phyloP scores from a whole-genome alignment of 2,113 vertebrate genomes.

The Chaetura pelagica region DNA sequence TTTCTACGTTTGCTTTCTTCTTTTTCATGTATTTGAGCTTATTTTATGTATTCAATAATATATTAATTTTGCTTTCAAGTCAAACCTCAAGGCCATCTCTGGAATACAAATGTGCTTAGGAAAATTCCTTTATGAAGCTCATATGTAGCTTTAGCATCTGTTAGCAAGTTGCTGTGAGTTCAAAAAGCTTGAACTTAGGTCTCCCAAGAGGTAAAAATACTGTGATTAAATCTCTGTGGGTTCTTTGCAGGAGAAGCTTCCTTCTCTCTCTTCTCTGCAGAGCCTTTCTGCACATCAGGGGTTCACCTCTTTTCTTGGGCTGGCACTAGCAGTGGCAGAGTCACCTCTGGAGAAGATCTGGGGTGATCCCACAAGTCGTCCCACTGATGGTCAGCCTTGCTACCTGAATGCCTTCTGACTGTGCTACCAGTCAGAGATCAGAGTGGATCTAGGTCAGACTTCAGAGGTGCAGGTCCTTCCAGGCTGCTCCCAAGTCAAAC shows the following conservation, averaged over 20 bases:
- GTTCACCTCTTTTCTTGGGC: not conserved
- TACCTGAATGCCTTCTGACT: not conserved
- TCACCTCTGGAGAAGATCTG: not conserved
- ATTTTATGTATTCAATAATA: not conserved
- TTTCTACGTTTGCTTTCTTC: not conserved
- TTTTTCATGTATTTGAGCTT: not conserved
- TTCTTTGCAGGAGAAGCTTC: not conserved
- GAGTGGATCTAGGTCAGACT: not conserved
- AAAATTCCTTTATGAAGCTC: not conserved
- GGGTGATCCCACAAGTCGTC: not conserved
- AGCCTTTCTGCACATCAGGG: not conserved
- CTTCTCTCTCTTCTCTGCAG: not conserved
- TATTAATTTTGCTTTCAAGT: not conserved
- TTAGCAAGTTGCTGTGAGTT: not conserved
- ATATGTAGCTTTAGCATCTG: not conserved
- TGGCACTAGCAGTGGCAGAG: not conserved
- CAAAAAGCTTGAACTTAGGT: not conserved
- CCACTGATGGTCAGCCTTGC: not conserved
- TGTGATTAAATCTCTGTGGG: not conserved
- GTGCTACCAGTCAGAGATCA: not conserved
- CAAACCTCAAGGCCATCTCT: not conserved
- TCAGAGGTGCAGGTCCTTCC: not conserved
- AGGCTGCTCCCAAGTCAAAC: not conserved
- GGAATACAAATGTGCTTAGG: not conserved
- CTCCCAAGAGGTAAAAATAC: not conserved